Evolutionary conservation across 2,888 invertebrate species (phyloP).

Genomic region (Alloscopus bannaensis): DNA sequence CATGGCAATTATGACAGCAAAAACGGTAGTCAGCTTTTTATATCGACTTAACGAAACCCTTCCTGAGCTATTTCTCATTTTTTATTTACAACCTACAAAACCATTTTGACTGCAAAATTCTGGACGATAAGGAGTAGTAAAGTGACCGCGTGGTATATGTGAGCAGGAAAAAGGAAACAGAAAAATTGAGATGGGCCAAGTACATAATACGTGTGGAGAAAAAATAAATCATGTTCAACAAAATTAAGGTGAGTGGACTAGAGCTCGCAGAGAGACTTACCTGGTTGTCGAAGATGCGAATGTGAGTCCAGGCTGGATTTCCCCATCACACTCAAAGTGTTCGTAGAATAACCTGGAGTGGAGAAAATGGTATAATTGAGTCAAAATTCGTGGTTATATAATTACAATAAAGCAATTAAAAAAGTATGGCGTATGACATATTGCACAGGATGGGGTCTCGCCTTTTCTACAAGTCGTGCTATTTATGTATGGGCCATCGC

Average conservation of each 20-base stretch:
- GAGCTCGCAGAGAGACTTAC: too few relatives aligned
- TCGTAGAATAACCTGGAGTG: constrained; percentile 88
- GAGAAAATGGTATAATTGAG: not conserved
- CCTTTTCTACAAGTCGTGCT: too few relatives aligned
- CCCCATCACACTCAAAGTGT: constrained; percentile 86
- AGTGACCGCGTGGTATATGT: too few relatives aligned
- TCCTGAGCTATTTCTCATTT: constrained; percentile 23
- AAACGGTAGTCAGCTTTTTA: constrained; percentile 4
- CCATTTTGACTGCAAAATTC: too few relatives aligned
- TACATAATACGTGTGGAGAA: too few relatives aligned
- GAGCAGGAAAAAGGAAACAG: too few relatives aligned
- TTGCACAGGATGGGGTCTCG: too few relatives aligned
- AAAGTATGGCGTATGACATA: not conserved
- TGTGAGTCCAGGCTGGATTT: constrained; percentile 91
- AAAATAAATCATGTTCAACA: not conserved
- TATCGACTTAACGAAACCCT: constrained; percentile 11
- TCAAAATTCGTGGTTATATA: not conserved
- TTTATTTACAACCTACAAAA: constrained; percentile 9
- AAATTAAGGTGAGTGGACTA: too few relatives aligned
- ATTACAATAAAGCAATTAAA: not conserved
- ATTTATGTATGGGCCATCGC: too few relatives aligned
- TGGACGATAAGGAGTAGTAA: too few relatives aligned
- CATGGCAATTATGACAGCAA: constrained; percentile 30
- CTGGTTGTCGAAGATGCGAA: constrained; percentile 92
- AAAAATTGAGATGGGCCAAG: too few relatives aligned